Evolutionary conservation across 1,140 invertebrate genomes (phyloP), one percentile per base, ranked within the genome.

Genomic region (Kradibia gibbosae): DNA sequence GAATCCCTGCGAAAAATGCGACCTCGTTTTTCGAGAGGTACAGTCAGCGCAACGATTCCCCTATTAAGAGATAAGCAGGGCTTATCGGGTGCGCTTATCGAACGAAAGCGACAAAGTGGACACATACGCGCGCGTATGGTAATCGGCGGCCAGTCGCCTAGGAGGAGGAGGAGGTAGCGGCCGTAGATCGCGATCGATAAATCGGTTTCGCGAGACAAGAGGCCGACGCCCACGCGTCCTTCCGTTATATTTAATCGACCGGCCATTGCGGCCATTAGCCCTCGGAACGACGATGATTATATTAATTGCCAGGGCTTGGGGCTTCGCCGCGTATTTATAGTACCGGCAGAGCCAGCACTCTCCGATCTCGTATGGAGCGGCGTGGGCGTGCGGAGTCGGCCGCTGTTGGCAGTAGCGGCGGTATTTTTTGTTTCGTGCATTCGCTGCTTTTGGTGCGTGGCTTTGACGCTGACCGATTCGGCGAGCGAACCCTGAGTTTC

Each of bases 201-300:
- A 60, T 80, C 78, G 22, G 39, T 25, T 1, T 22, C 25, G 25
- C 67, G 4, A 17, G 57, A 22, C 50, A 53, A 53, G 20, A 8
- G 3, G 20, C 50, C 48, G 28, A 71, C 79, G 53, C 80, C 73
- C 80, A 72, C 80, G 65, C 65, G 25, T 39, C 10, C 34, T 22
- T 20, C n/a, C 48, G 8, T 28, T 20, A 57, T 45, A 48, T 77
- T 82, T 82, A 82, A 77, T 72, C 74, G 60, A 25, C n/a, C n/a
- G n/a, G 53, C 74, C 39, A 77, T 77, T 77, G 72, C 82, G 78
- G 82, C 36, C 82, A 73, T 78, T 71, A 77, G 82, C 82, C 60
- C 65, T 55, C 62, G 28, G 55, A 55, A 45, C 74, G 53, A 72
- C 82, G 73, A 81, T 78, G 73, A 81, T 81, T 80, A 81, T 81